These are phyloP conservation scores for Staurois parvus DNA, from an alignment of 2,797 vertebrate genomes.

Conservation along the genomic window DNA sequence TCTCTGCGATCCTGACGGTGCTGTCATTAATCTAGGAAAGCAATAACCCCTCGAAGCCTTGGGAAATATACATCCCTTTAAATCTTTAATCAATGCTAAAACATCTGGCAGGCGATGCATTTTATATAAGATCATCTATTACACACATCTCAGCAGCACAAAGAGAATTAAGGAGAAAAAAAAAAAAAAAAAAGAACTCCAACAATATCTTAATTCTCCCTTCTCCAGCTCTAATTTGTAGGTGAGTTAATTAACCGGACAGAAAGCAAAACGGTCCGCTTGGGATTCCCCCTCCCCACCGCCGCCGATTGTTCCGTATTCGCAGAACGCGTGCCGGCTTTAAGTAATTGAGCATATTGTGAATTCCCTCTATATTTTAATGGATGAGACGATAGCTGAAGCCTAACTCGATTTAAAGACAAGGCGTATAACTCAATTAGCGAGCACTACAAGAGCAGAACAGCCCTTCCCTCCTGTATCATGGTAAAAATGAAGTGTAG, in stretches of 20 bases:
- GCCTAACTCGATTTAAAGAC: constrained; percentile 37
- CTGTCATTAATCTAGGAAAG: constrained; percentile 55
- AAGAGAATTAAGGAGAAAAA: not conserved
- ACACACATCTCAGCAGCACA: constrained; percentile 38
- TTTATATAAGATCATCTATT: constrained; percentile 26
- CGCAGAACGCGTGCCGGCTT: not conserved
- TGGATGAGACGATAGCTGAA: constrained; percentile 36
- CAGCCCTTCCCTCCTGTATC: too few species aligned
- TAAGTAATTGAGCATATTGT: constrained; percentile 30
- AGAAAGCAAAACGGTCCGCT: constrained; percentile 11
- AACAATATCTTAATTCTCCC: constrained; percentile 11
- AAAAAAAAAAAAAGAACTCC: not conserved
- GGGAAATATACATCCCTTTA: constrained; percentile 15
- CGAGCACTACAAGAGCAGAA: not conserved
- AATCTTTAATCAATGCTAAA: constrained; percentile 65
- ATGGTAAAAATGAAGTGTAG: too few species aligned
- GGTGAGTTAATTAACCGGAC: constrained; percentile 30
- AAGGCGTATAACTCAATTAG: constrained; percentile 11
- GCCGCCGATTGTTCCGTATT: not conserved
- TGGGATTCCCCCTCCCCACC: not conserved
- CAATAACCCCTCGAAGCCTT: constrained; percentile 25
- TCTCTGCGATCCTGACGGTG: constrained; percentile 2
- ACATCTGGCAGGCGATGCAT: constrained; percentile 48
- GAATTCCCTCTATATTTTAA: constrained; percentile 44
- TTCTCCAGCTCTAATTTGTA: not conserved